Evolutionary conservation across 2,113 vertebrate genomes (phyloP).

Genomic region (Athene noctua): DNA sequence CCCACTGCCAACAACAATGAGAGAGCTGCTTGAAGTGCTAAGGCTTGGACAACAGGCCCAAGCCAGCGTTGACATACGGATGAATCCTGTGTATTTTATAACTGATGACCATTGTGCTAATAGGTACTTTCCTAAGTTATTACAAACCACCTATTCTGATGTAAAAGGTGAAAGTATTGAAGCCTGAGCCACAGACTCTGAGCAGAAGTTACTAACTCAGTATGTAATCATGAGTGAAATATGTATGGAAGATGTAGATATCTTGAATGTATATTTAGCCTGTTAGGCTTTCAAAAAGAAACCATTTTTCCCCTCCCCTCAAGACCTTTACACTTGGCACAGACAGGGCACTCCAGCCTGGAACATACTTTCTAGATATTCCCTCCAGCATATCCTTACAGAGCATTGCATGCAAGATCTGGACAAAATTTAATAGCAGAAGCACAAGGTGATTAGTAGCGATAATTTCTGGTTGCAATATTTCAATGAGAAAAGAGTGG

Average conservation of each 20-base stretch:
- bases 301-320: background rate
- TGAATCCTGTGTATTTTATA: too few species aligned
- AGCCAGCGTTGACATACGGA: too few species aligned
- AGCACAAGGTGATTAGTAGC: background rate
- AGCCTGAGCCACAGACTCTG: too few species aligned
- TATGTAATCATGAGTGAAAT: too few species aligned
- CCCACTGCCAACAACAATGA: background rate
- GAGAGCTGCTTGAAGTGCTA: background rate
- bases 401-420: background rate
- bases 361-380: background rate
- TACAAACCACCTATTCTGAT: too few species aligned
- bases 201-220: too few species aligned
- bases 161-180: too few species aligned
- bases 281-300: background rate
- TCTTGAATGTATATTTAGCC: too few species aligned
- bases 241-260: too few species aligned
- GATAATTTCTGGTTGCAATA: background rate
- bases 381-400: rapidly evolving
- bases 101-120: too few species aligned
- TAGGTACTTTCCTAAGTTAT: too few species aligned
- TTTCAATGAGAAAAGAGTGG: background rate
- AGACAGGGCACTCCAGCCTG: background rate
- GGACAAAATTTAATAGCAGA: background rate
- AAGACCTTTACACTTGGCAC: background rate
- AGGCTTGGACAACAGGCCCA: too few species aligned